Evolutionary conservation across 2,797 vertebrate genomes (phyloP), one percentile per base, ranked within the genome.

Genomic region (Hoplostethus mediterraneus): DNA sequence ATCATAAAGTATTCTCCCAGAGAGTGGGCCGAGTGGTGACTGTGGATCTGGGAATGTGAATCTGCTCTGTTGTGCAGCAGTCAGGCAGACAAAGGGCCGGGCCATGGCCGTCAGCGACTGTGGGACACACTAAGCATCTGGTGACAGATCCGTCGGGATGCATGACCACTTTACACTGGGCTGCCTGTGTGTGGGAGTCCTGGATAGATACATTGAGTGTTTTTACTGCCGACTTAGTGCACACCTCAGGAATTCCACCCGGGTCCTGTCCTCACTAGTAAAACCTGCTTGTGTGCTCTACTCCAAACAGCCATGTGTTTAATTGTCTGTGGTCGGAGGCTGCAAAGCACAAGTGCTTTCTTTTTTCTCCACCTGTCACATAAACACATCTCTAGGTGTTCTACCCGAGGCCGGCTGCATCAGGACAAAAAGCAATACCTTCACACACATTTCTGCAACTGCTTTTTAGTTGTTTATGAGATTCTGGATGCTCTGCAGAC

Each of bases 161-260:
- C 95, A 89, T 93, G 93, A 93, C 91, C 87, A 93, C 91, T 93
- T 89, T 86, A 85, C 89, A 91, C 90, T 83, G 87, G 76, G 77
- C 81, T 87, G 90, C 77, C 85, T 93, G 79, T 88, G 84, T 85
- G 77, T 49, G 61, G 74, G 88, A 87, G 85, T 80, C 76, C 75
- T 49, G 13, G 65, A 73, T 3, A 47, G 69, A 73, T 67, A 30
- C 68, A 63, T 63, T 6, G 75, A 45, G 31, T 90, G 90, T 94
- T 95, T 93, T 94, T 88, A 93, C 90, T 92, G 82, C 84, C 33
- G 72, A 83, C 83, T 83, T 88, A 92, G 87, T 88, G 87, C 88
- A 76, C 80, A 74, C 70, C 64, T 87, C 77, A 89, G 85, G 87
- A 92, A 93, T 95, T 92, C 90, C 88, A 82, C 77, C 44, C n/a